phyloP scores from a whole-genome alignment of 1,140 invertebrate genomes.

The Eurytemora carolleeae region DNA sequence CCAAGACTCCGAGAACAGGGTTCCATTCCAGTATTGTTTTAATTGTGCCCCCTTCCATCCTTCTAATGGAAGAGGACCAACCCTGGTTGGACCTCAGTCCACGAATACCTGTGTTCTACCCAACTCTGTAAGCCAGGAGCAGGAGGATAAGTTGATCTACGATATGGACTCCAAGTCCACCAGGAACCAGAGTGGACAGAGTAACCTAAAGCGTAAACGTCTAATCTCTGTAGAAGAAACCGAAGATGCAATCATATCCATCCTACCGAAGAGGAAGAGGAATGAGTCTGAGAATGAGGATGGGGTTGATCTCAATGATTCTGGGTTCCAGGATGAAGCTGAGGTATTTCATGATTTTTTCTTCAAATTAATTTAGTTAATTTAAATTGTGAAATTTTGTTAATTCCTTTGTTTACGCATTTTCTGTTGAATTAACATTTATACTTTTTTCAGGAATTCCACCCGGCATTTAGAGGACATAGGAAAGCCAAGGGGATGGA shows the following conservation, averaged over 20 bases:
- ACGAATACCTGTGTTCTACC: background rate
- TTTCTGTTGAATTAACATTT: background rate
- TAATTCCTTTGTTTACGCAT: too few relatives aligned
- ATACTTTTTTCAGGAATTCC: slow-evolving; percentile 2
- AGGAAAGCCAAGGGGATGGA: slow-evolving; percentile 25
- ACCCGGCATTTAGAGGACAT: background rate
- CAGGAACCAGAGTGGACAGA: background rate
- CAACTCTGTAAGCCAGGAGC: slow-evolving; percentile 16
- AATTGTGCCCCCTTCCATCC: slow-evolving; percentile 13
- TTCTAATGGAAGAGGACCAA: slow-evolving; percentile 11
- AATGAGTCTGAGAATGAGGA: slow-evolving; percentile 13
- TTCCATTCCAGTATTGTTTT: slow-evolving; percentile 14
- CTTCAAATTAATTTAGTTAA: background rate
- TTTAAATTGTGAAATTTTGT: background rate
- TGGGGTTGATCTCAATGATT: slow-evolving; percentile 12
- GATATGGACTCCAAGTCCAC: slow-evolving; percentile 9
- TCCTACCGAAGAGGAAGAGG: slow-evolving; percentile 26
- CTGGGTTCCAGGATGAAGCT: background rate
- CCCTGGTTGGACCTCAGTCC: slow-evolving; percentile 1
- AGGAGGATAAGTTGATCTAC: background rate
- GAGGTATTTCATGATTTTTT: background rate
- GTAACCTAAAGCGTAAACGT: slow-evolving; percentile 27
- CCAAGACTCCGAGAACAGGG: slow-evolving; percentile 1
- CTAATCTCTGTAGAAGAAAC: slow-evolving; percentile 29
- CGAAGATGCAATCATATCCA: slow-evolving; percentile 29